phyloP scores from a whole-genome alignment of 2,113 vertebrate genomes.

The Seriola rivoliana region DNA sequence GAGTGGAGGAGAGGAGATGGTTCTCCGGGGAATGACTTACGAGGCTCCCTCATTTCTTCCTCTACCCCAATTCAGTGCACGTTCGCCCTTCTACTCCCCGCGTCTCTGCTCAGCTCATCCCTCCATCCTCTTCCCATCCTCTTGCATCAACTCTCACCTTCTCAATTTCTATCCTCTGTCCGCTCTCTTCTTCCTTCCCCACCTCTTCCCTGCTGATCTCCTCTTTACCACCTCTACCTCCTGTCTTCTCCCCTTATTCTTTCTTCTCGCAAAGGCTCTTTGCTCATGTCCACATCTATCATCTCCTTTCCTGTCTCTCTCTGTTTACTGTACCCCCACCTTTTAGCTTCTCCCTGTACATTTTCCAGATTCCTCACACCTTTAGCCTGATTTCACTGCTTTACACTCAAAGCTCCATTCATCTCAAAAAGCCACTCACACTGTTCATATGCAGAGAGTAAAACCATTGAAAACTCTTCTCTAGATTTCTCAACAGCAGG shows the following conservation, averaged over 20 bases:
- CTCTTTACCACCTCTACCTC: conserved; percentile 16
- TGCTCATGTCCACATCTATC: conserved; percentile 51
- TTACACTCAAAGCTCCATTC: conserved; percentile 11
- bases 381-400: conserved; percentile 5
- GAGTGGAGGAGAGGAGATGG: conserved; percentile 58
- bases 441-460: conserved; percentile 13
- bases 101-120: conserved; percentile 35
- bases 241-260: conserved; percentile 18
- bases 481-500: conserved; percentile 43
- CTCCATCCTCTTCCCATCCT: conserved; percentile 29
- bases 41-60: conserved; percentile 63
- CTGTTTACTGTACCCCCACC: conserved; percentile 8
- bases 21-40: conserved; percentile 74
- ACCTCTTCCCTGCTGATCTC: conserved; percentile 25
- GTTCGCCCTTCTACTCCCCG: conserved; percentile 39
- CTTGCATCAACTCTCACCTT: conserved; percentile 16
- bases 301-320: not conserved
- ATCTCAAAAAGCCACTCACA: conserved; percentile 14
- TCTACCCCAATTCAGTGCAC: conserved; percentile 59
- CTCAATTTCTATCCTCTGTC: conserved; percentile 46
- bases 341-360: conserved; percentile 9
- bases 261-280: conserved; percentile 14
- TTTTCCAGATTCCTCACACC: conserved; percentile 32
- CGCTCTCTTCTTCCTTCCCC: not conserved
- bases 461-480: conserved; percentile 7